Percentiles rank a stretch among this genome's conserved stretches.
phyloP scores from a whole-genome alignment of 1,140 invertebrate species.

The Cydia strobilella region DNA sequence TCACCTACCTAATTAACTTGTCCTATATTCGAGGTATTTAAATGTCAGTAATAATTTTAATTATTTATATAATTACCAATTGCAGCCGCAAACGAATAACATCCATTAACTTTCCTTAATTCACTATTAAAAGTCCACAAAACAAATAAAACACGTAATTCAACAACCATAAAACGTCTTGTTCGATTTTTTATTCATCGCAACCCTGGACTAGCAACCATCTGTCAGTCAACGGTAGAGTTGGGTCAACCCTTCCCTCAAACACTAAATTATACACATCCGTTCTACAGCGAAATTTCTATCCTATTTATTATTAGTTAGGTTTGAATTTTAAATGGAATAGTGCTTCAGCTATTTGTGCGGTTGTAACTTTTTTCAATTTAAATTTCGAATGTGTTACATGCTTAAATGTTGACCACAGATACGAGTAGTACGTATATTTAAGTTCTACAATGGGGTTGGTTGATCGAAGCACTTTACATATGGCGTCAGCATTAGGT shows the following conservation, averaged over 20 bases:
- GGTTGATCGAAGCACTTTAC: no score
- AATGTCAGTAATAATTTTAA: constrained; percentile 1
- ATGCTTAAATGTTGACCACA: constrained; percentile 22
- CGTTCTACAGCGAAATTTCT: background rate
- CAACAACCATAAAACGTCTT: constrained; percentile 19
- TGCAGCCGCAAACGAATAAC: background rate
- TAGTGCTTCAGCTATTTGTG: background rate
- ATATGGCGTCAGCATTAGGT: no score
- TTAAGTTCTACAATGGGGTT: background rate
- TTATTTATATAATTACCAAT: constrained; percentile 17
- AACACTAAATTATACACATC: constrained; percentile 21
- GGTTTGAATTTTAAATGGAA: background rate
- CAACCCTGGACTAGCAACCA: constrained; percentile 12
- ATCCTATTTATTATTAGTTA: background rate
- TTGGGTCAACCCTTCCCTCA: constrained; percentile 27
- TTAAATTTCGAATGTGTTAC: constrained; percentile 27
- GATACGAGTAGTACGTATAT: background rate
- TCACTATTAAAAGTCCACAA: constrained; percentile 4
- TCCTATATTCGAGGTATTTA: constrained; percentile 7
- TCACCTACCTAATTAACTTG: background rate
- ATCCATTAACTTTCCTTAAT: constrained; percentile 9
- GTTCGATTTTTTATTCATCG: constrained; percentile 10
- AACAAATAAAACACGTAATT: constrained; percentile 29
- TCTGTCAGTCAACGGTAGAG: constrained; percentile 30
- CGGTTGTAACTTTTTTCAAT: constrained; percentile 20